These are phyloP conservation scores for Acropora yongei DNA, from an alignment of 64 coral and sea anemone genomes.

Conservation along the genomic window DNA sequence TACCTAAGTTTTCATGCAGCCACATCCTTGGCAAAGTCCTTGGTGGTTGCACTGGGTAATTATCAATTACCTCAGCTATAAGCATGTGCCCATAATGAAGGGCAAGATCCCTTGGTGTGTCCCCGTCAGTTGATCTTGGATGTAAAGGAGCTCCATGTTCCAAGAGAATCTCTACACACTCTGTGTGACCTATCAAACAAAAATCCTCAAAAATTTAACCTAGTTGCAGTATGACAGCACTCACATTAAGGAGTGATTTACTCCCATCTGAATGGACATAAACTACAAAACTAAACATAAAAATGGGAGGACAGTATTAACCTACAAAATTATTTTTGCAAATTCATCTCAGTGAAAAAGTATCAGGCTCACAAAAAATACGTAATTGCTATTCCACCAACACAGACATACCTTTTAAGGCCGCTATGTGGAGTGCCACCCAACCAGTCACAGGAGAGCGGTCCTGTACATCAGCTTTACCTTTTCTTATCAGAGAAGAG, in stretches of 20 bases:
- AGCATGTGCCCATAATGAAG: slow-evolving; percentile 72
- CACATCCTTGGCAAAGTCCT: slow-evolving; percentile 78
- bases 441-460: slow-evolving; percentile 78
- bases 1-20: slow-evolving; percentile 93
- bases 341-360: no score
- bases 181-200: slow-evolving; percentile 13
- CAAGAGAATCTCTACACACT: slow-evolving; percentile 75
- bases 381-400: no score
- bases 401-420: slow-evolving; percentile 51
- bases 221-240: no score
- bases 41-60: slow-evolving; percentile 73
- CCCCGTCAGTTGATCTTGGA: slow-evolving; percentile 88
- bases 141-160: slow-evolving; percentile 90
- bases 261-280: no score
- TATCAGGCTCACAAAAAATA: no score
- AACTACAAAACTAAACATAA: no score
- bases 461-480: slow-evolving; percentile 90
- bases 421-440: slow-evolving; percentile 89
- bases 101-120: slow-evolving; percentile 94
- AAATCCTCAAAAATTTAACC: no score
- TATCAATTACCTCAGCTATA: slow-evolving; percentile 86
- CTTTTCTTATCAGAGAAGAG: slow-evolving; percentile 67
- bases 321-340: no score
- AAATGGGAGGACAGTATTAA: no score
- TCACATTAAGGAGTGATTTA: no score